phyloP scores from a whole-genome alignment of 2,113 vertebrate species.

The rabbit (Oryctolagus cuniculus) region mOryCun1.1 NC_091435.1:34318001-34318500 shows the following conservation, averaged over 20 bases:
- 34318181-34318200: conserved; percentile 51
- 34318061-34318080: conserved; percentile 22
- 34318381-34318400: too few relatives aligned
- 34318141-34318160: not conserved
- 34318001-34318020: not conserved
- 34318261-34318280: not conserved
- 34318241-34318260: not conserved
- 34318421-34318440: too few relatives aligned
- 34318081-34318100: conserved; percentile 22
- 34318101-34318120: not conserved
- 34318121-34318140: conserved; percentile 44
- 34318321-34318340: not conserved
- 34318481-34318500: too few relatives aligned
- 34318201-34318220: not conserved
- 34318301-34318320: not conserved
- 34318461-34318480: too few relatives aligned
- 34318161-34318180: not conserved
- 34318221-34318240: not conserved
- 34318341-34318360: not conserved
- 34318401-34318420: too few relatives aligned
- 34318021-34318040: not conserved
- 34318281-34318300: not conserved
- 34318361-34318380: too few relatives aligned
- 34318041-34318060: not conserved
- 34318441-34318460: too few relatives aligned